A percentile compares a stretch with the other conserved stretches of the same genome.
Evolutionary conservation across 2,797 vertebrate genomes (phyloP).

Genomic region (Sebastes paucispinis): DNA sequence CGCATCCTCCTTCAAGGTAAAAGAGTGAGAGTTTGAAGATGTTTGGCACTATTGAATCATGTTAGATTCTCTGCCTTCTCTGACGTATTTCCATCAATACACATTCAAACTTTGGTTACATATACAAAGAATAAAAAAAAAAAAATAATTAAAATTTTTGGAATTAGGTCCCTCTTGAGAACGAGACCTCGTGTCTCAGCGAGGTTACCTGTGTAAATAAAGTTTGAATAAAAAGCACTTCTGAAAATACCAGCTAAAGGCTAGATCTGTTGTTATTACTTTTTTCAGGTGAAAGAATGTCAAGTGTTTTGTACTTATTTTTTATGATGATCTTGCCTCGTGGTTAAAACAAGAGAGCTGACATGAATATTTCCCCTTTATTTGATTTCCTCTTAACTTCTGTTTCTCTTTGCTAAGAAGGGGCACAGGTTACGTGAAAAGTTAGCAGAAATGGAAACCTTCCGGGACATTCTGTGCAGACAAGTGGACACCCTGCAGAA

Average conservation of each 20-base stretch:
- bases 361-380: background rate
- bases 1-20: slow-evolving; percentile 96
- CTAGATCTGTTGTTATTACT: background rate
- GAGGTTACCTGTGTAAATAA: background rate
- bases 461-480: slow-evolving; percentile 96
- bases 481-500: slow-evolving; percentile 98
- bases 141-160: too few species aligned
- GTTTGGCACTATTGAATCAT: background rate
- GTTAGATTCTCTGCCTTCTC: background rate
- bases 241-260: background rate
- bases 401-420: slow-evolving; percentile 82
- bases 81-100: background rate
- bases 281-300: background rate
- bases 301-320: background rate
- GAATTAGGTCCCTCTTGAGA: too few species aligned
- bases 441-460: slow-evolving; percentile 98
- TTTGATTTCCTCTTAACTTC: background rate
- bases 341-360: background rate
- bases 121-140: background rate
- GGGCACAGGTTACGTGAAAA: slow-evolving; percentile 96
- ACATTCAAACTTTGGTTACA: background rate
- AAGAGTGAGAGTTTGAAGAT: slow-evolving; percentile 15
- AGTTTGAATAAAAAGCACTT: background rate
- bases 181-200: too few species aligned
- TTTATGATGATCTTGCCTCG: too few species aligned